These are phyloP conservation scores for Colaptes auratus DNA, from an alignment of 2,113 vertebrate genomes.

Conservation along the genomic window DNA sequence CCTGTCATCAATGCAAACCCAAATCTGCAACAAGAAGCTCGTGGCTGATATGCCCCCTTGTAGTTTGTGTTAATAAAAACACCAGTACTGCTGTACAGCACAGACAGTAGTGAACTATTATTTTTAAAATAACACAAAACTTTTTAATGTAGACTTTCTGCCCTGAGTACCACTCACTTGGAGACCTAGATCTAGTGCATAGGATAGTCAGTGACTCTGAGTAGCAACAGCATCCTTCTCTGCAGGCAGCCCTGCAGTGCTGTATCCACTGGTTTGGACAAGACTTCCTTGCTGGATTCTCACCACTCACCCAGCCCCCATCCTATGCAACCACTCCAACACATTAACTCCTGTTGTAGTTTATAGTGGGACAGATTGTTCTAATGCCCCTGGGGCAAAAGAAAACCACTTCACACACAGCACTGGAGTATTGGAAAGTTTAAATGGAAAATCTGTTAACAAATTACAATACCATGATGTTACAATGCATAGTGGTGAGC, in stretches of 20 bases:
- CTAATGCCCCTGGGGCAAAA: too few relatives aligned
- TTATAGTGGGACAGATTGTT: too few relatives aligned
- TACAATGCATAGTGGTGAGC: too few relatives aligned
- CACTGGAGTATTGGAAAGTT: too few relatives aligned
- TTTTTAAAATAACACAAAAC: background rate
- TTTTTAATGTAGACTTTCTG: background rate
- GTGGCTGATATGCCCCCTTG: fast-evolving
- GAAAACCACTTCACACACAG: too few relatives aligned
- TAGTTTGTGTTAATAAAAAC: background rate
- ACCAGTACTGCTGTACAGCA: background rate
- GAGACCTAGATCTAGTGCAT: background rate
- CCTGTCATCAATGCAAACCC: background rate
- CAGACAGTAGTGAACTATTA: background rate
- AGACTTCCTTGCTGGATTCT: background rate
- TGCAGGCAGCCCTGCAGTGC: fast-evolving
- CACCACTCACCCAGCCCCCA: fast-evolving
- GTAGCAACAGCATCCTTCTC: background rate
- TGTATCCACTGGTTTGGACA: fast-evolving
- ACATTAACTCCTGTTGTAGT: background rate
- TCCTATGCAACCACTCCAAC: fast-evolving
- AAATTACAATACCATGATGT: too few relatives aligned
- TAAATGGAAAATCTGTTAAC: too few relatives aligned
- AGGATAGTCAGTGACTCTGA: background rate
- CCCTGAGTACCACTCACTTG: background rate
- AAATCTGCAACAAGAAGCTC: background rate